Evolutionary conservation across 2,113 vertebrate species (phyloP).

Genomic region (Ceyx cyanopectus): DNA sequence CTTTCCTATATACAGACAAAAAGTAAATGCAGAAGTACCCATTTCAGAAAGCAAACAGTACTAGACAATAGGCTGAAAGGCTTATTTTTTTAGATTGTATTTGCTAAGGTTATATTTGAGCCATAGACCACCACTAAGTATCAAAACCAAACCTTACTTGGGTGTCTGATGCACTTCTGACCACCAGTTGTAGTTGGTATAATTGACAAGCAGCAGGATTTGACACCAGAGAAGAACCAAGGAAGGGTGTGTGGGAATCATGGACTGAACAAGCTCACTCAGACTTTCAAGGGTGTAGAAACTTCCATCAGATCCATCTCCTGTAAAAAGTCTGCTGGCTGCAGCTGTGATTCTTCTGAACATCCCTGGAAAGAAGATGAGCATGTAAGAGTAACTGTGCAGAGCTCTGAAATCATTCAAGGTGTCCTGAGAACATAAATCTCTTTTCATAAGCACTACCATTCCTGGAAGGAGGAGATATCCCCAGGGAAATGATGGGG

Average conservation of each 20-base stretch:
- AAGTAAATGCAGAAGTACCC: background rate
- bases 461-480: background rate
- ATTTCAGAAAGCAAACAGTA: background rate
- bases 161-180: conserved; percentile 95
- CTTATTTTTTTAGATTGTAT: background rate
- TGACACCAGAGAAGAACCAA: conserved; percentile 98
- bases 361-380: conserved; percentile 82
- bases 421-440: background rate
- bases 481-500: background rate
- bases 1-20: accelerated
- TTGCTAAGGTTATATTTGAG: background rate
- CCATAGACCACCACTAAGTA: background rate
- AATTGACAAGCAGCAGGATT: conserved; percentile 94
- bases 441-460: background rate
- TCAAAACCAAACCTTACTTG: conserved; percentile 76
- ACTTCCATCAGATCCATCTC: conserved; percentile 75
- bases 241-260: conserved; percentile 94
- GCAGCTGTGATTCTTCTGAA: conserved; percentile 95
- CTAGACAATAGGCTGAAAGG: background rate
- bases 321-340: conserved; percentile 88
- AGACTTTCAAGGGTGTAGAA: conserved; percentile 91
- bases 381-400: background rate
- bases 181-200: conserved; percentile 98
- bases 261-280: conserved; percentile 86
- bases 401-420: background rate